Evolutionary conservation across 2,113 vertebrate species (phyloP).

Genomic region (Gavialis gangeticus): DNA sequence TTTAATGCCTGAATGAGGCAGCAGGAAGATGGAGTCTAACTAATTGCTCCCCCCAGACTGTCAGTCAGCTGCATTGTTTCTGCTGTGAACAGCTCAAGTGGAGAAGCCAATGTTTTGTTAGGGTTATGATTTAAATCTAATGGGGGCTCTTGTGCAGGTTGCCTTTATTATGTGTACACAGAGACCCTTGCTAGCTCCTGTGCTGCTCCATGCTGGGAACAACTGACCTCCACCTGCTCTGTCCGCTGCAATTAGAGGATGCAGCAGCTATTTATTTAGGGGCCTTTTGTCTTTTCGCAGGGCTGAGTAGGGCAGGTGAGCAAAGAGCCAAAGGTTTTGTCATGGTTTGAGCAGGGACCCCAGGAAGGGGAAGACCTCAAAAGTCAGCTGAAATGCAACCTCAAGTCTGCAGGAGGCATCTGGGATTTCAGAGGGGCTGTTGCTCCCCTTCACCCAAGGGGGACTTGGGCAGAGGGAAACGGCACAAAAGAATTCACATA

Average conservation of each 20-base stretch:
- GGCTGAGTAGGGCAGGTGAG: background rate
- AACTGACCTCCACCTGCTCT: conserved; percentile 3
- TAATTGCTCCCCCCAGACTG: conserved; percentile 24
- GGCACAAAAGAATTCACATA: background rate
- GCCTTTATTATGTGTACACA: conserved; percentile 19
- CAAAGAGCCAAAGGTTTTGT: background rate
- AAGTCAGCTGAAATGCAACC: background rate
- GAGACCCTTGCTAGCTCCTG: conserved; percentile 40
- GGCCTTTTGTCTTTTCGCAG: conserved; percentile 17
- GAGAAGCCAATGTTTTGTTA: conserved; percentile 16
- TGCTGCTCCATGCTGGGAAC: conserved; percentile 2
- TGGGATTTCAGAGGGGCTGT: background rate
- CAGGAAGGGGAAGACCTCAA: background rate
- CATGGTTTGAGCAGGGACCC: background rate
- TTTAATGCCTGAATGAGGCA: background rate
- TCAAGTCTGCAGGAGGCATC: background rate
- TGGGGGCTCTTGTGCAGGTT: conserved; percentile 8
- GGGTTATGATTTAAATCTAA: conserved; percentile 8
- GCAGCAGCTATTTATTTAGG: conserved; percentile 47
- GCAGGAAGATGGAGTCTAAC: background rate
- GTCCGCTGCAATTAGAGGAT: conserved; percentile 28
- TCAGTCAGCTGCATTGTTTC: background rate
- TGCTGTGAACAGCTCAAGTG: background rate
- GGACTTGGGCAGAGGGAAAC: background rate
- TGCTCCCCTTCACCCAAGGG: background rate